Evolutionary conservation across 2,113 vertebrate genomes (phyloP), one percentile per base, ranked within the genome.

Genomic region (Crotophaga sulcirostris): DNA sequence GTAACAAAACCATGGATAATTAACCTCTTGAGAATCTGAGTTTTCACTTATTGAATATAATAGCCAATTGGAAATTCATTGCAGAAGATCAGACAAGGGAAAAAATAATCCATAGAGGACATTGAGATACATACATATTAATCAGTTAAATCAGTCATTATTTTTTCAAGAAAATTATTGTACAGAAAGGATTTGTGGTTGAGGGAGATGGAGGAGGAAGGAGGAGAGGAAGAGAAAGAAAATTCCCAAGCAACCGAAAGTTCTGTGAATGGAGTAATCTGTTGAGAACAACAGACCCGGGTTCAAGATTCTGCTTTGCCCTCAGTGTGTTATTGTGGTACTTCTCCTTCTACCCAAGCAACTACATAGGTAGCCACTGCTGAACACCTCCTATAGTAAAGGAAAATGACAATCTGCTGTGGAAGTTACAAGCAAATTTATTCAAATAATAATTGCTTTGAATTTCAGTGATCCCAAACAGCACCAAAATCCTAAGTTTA

Each of bases 401-500:
- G 45, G 58, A 54, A 93, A 70, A 96, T 64, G 77, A 77, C n/a
- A 79, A 51, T 91, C 84, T 88, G 44, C 64, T 82, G 70, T 56
- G 64, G 58, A 91, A 91, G 58, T 93, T 84, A 96, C 64, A 93
- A 87, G 84, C 31, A 29, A 90, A 91, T 83, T 76, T 85, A 83
- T 91, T 92, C 84, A 95, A 95, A 94, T 94, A 78, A 49, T 21
- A 91, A 51, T 84, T 76, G 28, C 33, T 23, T 33, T 84, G 67
- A 72, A 94, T 84, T 82, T 94, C n/a, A 58, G 78, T 63, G 75
- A 93, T 84, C 44, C 60, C 44, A 62, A 93, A 58, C 49, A 84
- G 20, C 76, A 94, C 33, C 33, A 66, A 93, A 87, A 93, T 95
- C 60, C 74, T 72, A 86, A 91, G 26, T 93, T 94, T 96, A 77